Percentiles rank a stretch among this genome's conserved stretches.
Evolutionary conservation across 1,140 invertebrate species (phyloP).

Genomic region (Anagrus nilaparvatae): DNA sequence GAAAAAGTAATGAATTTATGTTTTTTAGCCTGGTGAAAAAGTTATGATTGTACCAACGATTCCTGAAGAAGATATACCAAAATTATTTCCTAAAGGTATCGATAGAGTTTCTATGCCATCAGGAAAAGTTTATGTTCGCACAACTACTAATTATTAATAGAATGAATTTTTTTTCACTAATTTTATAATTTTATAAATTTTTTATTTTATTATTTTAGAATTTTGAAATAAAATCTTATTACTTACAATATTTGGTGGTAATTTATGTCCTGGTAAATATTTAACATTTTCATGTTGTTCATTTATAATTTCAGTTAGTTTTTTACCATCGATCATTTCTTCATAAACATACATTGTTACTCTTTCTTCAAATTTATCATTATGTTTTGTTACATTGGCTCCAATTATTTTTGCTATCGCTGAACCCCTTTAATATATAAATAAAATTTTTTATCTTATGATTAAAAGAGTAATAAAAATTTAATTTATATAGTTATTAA

Average conservation of each 20-base stretch:
- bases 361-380: slow-evolving; percentile 50
- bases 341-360: slow-evolving; percentile 73
- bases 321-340: slow-evolving; percentile 60
- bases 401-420: slow-evolving; percentile 72
- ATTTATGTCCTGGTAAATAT: slow-evolving; percentile 61
- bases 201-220: neutral
- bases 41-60: slow-evolving; percentile 76
- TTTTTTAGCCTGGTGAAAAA: slow-evolving; percentile 58
- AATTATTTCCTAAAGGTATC: slow-evolving; percentile 63
- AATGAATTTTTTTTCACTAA: neutral
- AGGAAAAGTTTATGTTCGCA: slow-evolving; percentile 67
- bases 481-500: too few relatives aligned
- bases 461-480: too few relatives aligned
- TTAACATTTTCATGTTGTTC: slow-evolving; percentile 69
- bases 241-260: slow-evolving; percentile 51
- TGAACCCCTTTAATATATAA: slow-evolving; percentile 67
- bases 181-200: slow-evolving; percentile 1
- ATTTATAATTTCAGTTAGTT: slow-evolving; percentile 73
- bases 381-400: slow-evolving; percentile 50
- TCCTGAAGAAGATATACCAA: slow-evolving; percentile 55
- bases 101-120: slow-evolving; percentile 64
- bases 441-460: too few relatives aligned
- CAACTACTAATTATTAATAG: slow-evolving; percentile 56
- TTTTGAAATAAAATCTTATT: too few relatives aligned
- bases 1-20: slow-evolving; percentile 3